Evolutionary conservation across 1,140 invertebrate species (phyloP).

Genomic region (Mylabris phalerata): DNA sequence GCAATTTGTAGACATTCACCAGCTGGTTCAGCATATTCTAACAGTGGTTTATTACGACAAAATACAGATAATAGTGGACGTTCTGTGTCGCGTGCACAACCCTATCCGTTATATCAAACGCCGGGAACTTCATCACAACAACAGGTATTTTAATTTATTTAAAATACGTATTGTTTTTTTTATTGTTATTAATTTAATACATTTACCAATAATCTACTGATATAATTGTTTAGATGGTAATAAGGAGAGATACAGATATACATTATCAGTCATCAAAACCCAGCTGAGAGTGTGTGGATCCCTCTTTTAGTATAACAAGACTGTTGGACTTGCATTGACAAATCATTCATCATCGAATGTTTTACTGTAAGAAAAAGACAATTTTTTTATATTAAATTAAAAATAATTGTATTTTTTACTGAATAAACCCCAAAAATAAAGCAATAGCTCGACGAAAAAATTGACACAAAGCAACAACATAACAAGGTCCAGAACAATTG

Average conservation of each 20-base stretch:
- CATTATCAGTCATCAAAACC: slow-evolving; percentile 34
- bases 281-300: slow-evolving; percentile 31
- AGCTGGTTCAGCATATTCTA: slow-evolving; percentile 31
- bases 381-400: background rate
- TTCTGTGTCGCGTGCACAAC: slow-evolving; percentile 31
- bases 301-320: slow-evolving; percentile 25
- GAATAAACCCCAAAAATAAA: background rate
- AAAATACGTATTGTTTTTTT: slow-evolving; percentile 7
- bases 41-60: slow-evolving; percentile 34
- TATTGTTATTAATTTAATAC: background rate
- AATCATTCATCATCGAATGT: slow-evolving; percentile 18
- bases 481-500: background rate
- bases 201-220: no score
- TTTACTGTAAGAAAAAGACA: background rate
- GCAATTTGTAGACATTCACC: slow-evolving; percentile 37
- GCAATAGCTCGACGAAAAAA: background rate
- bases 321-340: slow-evolving; percentile 29
- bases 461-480: background rate
- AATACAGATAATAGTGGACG: slow-evolving; percentile 32
- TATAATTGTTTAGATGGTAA: slow-evolving; percentile 33
- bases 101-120: slow-evolving; percentile 21
- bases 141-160: slow-evolving; percentile 31
- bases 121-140: slow-evolving; percentile 28
- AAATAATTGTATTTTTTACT: background rate
- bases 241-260: slow-evolving; percentile 34